phyloP scores from a whole-genome alignment of 2,888 invertebrate species.

The Drosophila limbata region DNA sequence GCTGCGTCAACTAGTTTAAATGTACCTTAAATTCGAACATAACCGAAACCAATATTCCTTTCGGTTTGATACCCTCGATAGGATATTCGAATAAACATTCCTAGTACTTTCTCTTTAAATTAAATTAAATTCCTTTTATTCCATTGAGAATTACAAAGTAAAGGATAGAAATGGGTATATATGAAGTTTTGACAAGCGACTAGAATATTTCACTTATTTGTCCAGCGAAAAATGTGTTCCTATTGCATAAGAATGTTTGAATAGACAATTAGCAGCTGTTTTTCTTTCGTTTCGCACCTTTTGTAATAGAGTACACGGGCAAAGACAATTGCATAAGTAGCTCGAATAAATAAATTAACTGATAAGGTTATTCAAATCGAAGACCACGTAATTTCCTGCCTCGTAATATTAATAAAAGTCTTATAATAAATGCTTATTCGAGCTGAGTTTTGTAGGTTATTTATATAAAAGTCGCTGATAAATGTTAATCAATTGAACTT shows the following conservation, averaged over 20 bases:
- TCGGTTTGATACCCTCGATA: too few relatives aligned
- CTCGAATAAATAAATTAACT: neutral
- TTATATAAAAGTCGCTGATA: neutral
- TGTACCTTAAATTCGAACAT: too few relatives aligned
- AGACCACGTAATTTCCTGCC: neutral
- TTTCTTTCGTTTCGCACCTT: neutral
- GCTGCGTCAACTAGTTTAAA: too few relatives aligned
- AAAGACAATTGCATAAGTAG: conserved; percentile 2
- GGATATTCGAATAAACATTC: too few relatives aligned
- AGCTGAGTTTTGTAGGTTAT: neutral
- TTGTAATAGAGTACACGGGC: neutral
- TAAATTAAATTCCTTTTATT: too few relatives aligned
- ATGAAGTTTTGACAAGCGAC: neutral
- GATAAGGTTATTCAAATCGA: neutral
- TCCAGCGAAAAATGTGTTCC: neutral
- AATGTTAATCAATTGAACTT: neutral
- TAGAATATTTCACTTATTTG: neutral
- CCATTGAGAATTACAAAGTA: neutral
- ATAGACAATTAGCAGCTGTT: conserved; percentile 1
- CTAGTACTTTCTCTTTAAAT: too few relatives aligned
- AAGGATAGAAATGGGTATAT: too few relatives aligned
- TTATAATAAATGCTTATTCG: neutral
- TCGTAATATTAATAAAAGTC: neutral
- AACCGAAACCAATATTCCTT: too few relatives aligned
- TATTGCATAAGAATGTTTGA: neutral